These are phyloP conservation scores for Neosalanx taihuensis DNA, from an alignment of 2,797 vertebrate species.

Conservation along the genomic window DNA sequence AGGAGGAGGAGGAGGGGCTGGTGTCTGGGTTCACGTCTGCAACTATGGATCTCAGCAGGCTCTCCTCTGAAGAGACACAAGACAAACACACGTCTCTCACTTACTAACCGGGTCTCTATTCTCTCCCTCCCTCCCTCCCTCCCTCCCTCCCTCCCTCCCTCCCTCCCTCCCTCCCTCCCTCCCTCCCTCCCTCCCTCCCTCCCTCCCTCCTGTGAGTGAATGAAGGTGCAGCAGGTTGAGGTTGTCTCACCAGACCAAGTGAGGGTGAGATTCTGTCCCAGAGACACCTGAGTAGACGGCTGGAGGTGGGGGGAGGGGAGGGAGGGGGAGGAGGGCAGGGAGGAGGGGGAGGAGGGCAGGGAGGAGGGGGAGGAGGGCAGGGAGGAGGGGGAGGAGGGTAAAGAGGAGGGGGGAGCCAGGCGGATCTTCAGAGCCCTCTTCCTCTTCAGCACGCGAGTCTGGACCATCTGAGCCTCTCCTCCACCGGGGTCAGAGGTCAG, in stretches of 20 bases:
- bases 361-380: constrained; percentile 1
- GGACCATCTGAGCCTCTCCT: constrained; percentile 15
- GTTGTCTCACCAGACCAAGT: constrained; percentile 71
- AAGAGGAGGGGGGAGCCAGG: constrained; percentile 41
- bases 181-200: too few relatives aligned
- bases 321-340: neutral
- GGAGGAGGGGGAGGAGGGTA: constrained; percentile 31
- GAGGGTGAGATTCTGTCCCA: constrained; percentile 42
- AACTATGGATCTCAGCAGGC: constrained; percentile 66
- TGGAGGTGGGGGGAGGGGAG: neutral
- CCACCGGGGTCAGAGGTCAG: neutral
- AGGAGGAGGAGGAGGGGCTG: constrained; percentile 50
- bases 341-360: neutral
- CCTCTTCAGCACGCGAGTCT: constrained; percentile 60
- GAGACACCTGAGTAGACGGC: neutral
- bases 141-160: too few relatives aligned
- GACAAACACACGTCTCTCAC: neutral
- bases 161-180: too few relatives aligned
- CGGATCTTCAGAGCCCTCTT: constrained; percentile 68
- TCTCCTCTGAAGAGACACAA: constrained; percentile 62
- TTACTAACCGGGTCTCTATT: too few relatives aligned
- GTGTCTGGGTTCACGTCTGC: constrained; percentile 45
- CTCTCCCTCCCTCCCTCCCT: too few relatives aligned
- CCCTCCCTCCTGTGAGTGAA: too few relatives aligned
- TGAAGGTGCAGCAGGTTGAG: neutral